Conservation (phyloP, 2,888 invertebrate genomes). For the Liodrosophila aerea region DNA sequence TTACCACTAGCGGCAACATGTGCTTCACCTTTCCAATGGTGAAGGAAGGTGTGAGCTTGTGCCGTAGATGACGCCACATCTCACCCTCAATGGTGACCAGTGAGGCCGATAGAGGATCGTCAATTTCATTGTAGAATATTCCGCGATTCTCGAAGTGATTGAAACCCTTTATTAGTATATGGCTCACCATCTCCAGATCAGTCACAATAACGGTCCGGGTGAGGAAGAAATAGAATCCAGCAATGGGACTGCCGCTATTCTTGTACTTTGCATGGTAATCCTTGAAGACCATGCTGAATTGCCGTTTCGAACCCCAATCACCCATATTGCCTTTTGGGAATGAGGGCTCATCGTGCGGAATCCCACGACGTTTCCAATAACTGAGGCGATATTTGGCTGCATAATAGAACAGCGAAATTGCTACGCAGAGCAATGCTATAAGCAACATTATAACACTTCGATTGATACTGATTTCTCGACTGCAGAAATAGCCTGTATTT, state of each 20-base stretch:
- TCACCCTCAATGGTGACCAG: slow-evolving; percentile 80
- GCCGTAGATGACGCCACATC: slow-evolving; percentile 80
- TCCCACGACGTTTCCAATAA: slow-evolving; percentile 70
- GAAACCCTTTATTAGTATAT: slow-evolving; percentile 78
- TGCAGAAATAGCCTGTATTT: too few relatives aligned
- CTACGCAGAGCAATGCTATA: slow-evolving; percentile 35
- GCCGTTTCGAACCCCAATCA: slow-evolving; percentile 46
- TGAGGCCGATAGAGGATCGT: slow-evolving; percentile 81
- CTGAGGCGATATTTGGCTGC: slow-evolving; percentile 22
- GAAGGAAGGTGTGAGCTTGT: slow-evolving; percentile 79
- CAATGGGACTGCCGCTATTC: slow-evolving; percentile 54
- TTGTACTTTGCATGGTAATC: slow-evolving; percentile 65
- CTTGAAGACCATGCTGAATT: slow-evolving; percentile 32
- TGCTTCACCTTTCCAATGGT: slow-evolving; percentile 79
- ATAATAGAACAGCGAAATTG: slow-evolving; percentile 33
- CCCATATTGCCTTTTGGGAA: slow-evolving; percentile 55
- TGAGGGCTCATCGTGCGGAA: too few relatives aligned
- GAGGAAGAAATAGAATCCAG: too few relatives aligned
- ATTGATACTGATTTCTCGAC: slow-evolving; percentile 31
- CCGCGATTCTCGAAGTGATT: slow-evolving; percentile 78
- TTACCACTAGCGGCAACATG: slow-evolving; percentile 73
- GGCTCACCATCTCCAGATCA: slow-evolving; percentile 75
- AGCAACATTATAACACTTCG: slow-evolving; percentile 35
- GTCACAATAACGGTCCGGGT: too few relatives aligned
- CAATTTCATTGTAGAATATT: slow-evolving; percentile 70